phyloP scores from a whole-genome alignment of 2,113 vertebrate species.

The Shinisaurus crocodilurus region DNA sequence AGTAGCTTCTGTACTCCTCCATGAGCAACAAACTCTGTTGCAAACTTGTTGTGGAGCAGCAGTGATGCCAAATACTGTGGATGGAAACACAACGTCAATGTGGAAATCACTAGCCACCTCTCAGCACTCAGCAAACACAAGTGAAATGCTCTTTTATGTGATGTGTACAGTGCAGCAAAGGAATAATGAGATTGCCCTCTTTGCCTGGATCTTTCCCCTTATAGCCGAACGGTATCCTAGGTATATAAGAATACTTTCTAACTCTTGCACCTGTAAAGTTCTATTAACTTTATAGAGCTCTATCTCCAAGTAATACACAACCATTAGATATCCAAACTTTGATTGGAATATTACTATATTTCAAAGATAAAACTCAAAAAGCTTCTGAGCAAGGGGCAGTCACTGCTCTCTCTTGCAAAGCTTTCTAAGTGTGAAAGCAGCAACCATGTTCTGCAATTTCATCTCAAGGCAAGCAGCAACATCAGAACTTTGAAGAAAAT shows the following conservation, averaged over 20 bases:
- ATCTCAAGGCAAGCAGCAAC: slow-evolving; percentile 40
- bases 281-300: not conserved
- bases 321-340: not conserved
- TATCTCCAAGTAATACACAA: not conserved
- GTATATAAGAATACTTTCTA: not conserved
- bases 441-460: slow-evolving; percentile 22
- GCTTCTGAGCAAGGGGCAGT: not conserved
- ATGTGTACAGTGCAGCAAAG: accelerated
- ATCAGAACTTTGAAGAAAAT: not conserved
- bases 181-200: not conserved
- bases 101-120: slow-evolving; percentile 12
- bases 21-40: slow-evolving; percentile 98
- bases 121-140: not conserved
- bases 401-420: not conserved
- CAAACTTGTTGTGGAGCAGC: slow-evolving; percentile 98
- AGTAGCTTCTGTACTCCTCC: slow-evolving; percentile 96
- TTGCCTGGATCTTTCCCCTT: not conserved
- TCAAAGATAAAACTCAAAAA: slow-evolving; percentile 3
- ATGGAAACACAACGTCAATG: slow-evolving; percentile 51
- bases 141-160: not conserved
- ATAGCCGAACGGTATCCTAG: not conserved
- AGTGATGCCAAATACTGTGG: slow-evolving; percentile 95
- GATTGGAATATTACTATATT: slow-evolving; percentile 27
- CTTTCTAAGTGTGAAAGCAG: slow-evolving; percentile 10
- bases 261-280: not conserved